Evolutionary conservation across 30 jellyfish, hydroid and myxozoan species (phyloP).

Genomic region (Turritopsis rubra): DNA sequence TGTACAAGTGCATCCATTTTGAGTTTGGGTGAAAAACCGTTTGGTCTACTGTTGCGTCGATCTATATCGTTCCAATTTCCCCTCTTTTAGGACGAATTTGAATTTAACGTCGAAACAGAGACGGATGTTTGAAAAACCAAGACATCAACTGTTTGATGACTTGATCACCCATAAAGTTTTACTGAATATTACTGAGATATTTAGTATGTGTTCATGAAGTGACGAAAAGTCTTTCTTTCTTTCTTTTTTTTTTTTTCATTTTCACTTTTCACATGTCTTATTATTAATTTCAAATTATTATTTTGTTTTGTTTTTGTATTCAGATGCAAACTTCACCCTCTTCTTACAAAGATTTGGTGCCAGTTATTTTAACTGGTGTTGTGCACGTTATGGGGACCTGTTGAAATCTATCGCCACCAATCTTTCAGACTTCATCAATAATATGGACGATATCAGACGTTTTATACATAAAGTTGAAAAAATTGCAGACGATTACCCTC

Average conservation of each 20-base stretch:
- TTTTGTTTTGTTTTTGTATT: not conserved
- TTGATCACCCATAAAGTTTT: constrained; percentile 31
- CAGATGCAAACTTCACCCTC: constrained; percentile 16
- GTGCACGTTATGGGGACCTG: constrained; percentile 26
- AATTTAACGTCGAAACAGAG: constrained; percentile 19
- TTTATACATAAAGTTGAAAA: constrained; percentile 37
- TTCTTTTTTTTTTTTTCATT: too few relatives aligned
- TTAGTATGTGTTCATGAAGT: constrained; percentile 26
- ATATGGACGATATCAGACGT: constrained; percentile 38
- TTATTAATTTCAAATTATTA: not conserved
- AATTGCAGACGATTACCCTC: constrained; percentile 41
- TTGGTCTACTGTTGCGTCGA: too few relatives aligned
- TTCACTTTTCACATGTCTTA: not conserved
- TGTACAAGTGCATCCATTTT: not conserved
- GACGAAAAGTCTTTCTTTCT: not conserved
- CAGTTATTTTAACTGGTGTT: constrained; percentile 18
- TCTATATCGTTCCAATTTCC: not conserved
- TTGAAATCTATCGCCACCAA: constrained; percentile 39
- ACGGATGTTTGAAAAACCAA: constrained; percentile 33
- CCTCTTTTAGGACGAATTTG: constrained; percentile 17
- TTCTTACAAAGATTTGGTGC: constrained; percentile 28
- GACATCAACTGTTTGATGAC: constrained; percentile 26
- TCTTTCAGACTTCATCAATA: constrained; percentile 36
- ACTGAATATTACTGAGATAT: constrained; percentile 23
- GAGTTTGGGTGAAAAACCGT: too few relatives aligned